phyloP scores from a whole-genome alignment of 2,797 vertebrate species.

The Aphelocoma californica region DNA sequence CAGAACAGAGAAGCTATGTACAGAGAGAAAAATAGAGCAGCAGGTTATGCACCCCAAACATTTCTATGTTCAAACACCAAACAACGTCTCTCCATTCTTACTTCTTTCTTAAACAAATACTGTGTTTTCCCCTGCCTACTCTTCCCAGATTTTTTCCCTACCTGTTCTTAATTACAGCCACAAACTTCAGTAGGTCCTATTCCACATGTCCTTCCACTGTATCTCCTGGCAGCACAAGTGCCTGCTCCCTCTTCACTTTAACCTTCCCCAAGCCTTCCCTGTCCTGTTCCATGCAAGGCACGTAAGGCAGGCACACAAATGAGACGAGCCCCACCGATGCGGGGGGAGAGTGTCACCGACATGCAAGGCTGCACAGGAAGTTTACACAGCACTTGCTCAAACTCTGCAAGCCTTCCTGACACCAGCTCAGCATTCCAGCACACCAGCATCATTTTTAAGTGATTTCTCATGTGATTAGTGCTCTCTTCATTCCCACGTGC shows the following conservation, averaged over 20 bases:
- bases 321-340: accelerated
- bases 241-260: not conserved
- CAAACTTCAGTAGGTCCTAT: not conserved
- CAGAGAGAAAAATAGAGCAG: not conserved
- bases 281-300: not conserved
- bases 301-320: not conserved
- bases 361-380: not conserved
- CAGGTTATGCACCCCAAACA: not conserved
- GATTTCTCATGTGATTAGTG: not conserved
- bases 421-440: not conserved
- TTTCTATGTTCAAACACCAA: not conserved
- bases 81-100: not conserved
- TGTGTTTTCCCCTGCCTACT: not conserved
- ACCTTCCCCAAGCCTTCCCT: not conserved
- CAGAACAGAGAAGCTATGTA: not conserved
- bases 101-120: not conserved
- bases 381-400: not conserved
- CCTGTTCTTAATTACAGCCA: not conserved
- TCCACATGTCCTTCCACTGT: not conserved
- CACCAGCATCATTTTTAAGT: not conserved
- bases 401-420: not conserved
- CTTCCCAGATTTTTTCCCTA: not conserved
- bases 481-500: not conserved
- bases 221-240: not conserved
- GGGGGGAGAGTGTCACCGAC: not conserved